Evolutionary conservation across 2,797 vertebrate species (phyloP).

Genomic region (Macropodus opercularis): DNA sequence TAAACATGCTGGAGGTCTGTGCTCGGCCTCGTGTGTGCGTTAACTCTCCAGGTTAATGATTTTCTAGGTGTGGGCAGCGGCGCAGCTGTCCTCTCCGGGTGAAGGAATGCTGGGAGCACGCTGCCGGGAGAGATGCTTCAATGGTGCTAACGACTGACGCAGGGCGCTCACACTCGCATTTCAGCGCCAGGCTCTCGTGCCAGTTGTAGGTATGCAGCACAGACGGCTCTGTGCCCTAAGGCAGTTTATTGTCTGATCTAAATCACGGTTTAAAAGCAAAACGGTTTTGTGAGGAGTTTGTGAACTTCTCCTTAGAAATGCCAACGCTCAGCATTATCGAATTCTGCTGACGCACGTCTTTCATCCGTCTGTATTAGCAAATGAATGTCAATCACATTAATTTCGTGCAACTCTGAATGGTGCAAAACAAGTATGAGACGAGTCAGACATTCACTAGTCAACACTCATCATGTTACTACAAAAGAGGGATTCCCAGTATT

Average conservation of each 20-base stretch:
- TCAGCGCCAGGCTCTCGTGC: background rate
- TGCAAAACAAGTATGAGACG: background rate
- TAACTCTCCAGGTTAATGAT: conserved; percentile 52
- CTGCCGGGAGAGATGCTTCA: conserved; percentile 37
- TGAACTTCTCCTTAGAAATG: background rate
- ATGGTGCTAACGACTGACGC: conserved; percentile 45
- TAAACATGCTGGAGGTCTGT: conserved; percentile 37
- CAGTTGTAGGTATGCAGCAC: background rate
- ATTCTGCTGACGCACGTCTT: background rate
- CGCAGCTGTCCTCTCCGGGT: conserved; percentile 53
- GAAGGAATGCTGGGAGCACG: conserved; percentile 53
- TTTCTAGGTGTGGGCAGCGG: conserved; percentile 34
- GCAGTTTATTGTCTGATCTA: background rate
- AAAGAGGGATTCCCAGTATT: background rate
- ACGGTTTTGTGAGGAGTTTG: background rate
- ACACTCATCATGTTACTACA: background rate
- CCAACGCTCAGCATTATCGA: background rate
- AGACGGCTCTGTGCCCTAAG: background rate
- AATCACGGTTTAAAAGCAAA: background rate
- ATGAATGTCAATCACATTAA: background rate
- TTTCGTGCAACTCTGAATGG: background rate
- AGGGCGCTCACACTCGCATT: conserved; percentile 18
- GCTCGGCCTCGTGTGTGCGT: conserved; percentile 12
- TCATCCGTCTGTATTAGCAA: too few species aligned
- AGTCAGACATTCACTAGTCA: background rate